Evolutionary conservation across 2,797 vertebrate genomes (phyloP).

Genomic region (Antrozous pallidus): DNA sequence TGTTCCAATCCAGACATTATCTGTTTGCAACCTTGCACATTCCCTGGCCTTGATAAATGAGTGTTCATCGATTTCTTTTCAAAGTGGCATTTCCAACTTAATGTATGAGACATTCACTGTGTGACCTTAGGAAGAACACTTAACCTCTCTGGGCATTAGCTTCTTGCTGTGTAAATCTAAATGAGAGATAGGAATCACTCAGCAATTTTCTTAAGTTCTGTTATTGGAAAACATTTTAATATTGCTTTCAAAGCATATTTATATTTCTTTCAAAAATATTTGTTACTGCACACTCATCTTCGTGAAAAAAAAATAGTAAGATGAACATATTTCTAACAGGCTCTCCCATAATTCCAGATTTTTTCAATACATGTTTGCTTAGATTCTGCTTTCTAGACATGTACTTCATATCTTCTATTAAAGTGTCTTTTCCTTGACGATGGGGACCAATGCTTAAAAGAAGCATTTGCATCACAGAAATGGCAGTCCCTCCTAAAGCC

Average conservation of each 20-base stretch:
- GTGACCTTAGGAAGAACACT: background rate
- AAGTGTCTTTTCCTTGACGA: background rate
- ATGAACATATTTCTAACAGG: background rate
- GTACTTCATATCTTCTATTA: background rate
- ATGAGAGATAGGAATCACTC: background rate
- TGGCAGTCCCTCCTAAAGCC: background rate
- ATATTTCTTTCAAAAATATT: background rate
- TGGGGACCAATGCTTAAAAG: background rate
- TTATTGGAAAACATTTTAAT: background rate
- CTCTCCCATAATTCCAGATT: background rate
- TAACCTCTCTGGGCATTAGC: background rate
- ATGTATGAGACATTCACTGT: constrained; percentile 2
- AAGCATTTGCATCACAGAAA: constrained; percentile 5
- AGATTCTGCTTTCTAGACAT: background rate
- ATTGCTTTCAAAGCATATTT: background rate
- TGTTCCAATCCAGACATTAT: background rate
- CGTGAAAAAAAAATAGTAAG: background rate
- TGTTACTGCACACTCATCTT: background rate
- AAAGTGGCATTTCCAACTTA: constrained; percentile 25
- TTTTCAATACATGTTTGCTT: background rate
- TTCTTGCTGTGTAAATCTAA: background rate
- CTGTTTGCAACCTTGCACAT: background rate
- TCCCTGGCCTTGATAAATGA: constrained; percentile 4
- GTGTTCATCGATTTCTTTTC: background rate
- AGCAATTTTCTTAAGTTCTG: background rate